Conservation (phyloP, 2,888 invertebrate species). For the Autographa gamma region DNA sequence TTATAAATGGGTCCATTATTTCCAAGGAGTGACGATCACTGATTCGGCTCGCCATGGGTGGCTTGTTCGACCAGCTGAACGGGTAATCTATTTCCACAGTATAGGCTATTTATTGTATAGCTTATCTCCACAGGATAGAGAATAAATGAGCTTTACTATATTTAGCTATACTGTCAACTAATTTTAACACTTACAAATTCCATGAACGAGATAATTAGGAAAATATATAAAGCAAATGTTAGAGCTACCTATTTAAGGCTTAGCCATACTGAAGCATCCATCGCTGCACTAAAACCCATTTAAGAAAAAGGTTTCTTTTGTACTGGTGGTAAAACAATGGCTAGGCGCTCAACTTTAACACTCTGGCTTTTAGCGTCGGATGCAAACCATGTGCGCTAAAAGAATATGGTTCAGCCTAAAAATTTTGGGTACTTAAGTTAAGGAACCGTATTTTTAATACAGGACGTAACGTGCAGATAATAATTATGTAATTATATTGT, state of each 20-base stretch:
- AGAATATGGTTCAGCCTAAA: not conserved
- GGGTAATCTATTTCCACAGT: slow-evolving; percentile 1
- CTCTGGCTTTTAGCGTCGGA: not conserved
- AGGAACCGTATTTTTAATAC: not conserved
- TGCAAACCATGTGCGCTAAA: not conserved
- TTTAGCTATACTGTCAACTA: too few species aligned
- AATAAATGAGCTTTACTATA: not conserved
- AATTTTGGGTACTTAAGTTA: not conserved
- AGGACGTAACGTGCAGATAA: not conserved
- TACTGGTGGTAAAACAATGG: not conserved
- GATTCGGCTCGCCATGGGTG: not conserved
- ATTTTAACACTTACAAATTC: not conserved
- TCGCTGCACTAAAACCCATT: not conserved
- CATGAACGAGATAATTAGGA: not conserved
- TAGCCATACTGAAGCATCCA: not conserved
- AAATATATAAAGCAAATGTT: not conserved
- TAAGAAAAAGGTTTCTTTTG: slow-evolving; percentile 5
- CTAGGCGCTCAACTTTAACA: slow-evolving; percentile 1
- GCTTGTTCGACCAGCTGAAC: not conserved
- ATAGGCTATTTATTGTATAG: not conserved
- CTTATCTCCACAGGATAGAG: not conserved
- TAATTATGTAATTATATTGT: too few species aligned
- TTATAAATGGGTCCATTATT: not conserved
- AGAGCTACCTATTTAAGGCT: not conserved
- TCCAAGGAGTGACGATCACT: not conserved